phyloP scores from a whole-genome alignment of 2,113 vertebrate genomes.

The Cyanocitta stelleri region DNA sequence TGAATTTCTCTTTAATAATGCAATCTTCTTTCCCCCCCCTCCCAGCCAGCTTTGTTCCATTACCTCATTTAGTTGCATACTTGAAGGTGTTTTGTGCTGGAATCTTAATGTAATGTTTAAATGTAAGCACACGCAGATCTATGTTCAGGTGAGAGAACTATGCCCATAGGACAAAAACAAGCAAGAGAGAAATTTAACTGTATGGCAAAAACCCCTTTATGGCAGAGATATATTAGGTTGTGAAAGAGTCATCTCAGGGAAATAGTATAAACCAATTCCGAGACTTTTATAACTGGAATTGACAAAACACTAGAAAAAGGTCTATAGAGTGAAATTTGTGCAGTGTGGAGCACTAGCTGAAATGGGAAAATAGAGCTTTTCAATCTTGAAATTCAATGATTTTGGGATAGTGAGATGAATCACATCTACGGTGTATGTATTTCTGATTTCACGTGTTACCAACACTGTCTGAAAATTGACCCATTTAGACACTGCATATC shows the following conservation, averaged over 20 bases:
- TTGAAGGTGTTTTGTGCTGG: background rate
- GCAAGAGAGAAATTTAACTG: background rate
- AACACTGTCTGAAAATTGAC: background rate
- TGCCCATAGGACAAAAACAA: background rate
- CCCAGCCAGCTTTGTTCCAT: background rate
- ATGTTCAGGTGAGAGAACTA: background rate
- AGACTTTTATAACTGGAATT: background rate
- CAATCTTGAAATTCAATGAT: background rate
- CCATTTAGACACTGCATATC: background rate
- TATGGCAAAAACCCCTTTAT: background rate
- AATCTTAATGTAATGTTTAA: background rate
- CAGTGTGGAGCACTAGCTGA: background rate
- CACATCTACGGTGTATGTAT: background rate
- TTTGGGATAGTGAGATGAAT: background rate
- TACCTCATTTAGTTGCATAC: background rate
- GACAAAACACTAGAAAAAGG: background rate
- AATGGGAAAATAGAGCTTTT: conserved; percentile 5
- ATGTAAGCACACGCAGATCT: background rate
- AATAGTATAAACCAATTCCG: background rate
- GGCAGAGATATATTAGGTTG: background rate
- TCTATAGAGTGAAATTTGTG: background rate
- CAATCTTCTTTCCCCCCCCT: background rate
- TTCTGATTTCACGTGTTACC: background rate
- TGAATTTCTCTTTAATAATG: background rate
- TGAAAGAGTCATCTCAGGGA: background rate